These are phyloP conservation scores for Muscicapa adusta DNA, from an alignment of 2,113 vertebrate species.

Conservation along the genomic window DNA sequence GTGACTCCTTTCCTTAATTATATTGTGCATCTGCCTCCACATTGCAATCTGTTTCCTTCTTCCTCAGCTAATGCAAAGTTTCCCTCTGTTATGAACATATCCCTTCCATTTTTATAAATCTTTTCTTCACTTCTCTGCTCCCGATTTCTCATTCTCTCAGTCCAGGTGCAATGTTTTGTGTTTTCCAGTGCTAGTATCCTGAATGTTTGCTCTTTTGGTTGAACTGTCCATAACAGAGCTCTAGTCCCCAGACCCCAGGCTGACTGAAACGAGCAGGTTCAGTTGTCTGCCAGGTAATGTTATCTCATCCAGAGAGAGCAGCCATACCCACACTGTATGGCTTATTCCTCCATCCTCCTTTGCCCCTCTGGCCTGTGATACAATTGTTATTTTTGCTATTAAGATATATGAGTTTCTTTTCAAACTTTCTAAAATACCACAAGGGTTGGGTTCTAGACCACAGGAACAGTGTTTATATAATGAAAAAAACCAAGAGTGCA, in stretches of 20 bases:
- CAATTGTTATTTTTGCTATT: neutral
- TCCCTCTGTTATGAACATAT: neutral
- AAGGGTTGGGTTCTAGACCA: neutral
- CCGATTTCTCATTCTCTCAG: neutral
- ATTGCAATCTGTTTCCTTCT: conserved; percentile 16
- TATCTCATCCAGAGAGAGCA: neutral
- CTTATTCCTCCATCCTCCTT: neutral
- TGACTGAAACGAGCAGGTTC: neutral
- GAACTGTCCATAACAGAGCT: neutral
- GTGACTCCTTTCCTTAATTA: conserved; percentile 3
- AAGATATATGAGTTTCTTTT: neutral
- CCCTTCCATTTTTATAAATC: neutral
- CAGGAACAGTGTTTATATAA: neutral
- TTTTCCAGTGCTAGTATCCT: neutral
- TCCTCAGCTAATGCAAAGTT: neutral
- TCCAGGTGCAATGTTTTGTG: neutral
- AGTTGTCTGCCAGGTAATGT: neutral
- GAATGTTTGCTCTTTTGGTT: neutral
- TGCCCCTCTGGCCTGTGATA: neutral
- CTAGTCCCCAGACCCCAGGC: neutral
- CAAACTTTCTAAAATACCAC: neutral
- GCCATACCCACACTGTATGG: neutral
- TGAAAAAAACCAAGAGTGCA: neutral
- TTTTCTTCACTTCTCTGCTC: neutral
- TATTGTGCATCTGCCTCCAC: neutral